These are phyloP conservation scores for Nebria salina DNA, from an alignment of 2,888 invertebrate species.

Conservation along the genomic window DNA sequence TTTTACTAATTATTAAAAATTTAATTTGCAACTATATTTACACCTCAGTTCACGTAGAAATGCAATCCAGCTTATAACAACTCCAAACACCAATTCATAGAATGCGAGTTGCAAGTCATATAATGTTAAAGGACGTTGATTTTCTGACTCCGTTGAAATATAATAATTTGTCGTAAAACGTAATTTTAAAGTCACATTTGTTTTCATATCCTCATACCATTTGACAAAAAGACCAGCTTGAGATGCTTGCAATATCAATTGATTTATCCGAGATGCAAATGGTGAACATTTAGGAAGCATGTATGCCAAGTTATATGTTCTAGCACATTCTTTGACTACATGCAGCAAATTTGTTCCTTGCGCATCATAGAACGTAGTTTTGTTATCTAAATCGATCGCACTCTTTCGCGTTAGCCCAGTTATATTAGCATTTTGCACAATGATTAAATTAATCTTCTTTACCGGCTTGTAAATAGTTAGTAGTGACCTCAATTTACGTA, in stretches of 20 bases:
- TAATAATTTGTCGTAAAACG: neutral
- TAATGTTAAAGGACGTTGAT: constrained; percentile 5
- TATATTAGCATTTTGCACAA: constrained; percentile 11
- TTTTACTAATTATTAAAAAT: too few species aligned
- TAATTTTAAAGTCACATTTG: constrained; percentile 17
- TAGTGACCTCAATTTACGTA: constrained; percentile 37
- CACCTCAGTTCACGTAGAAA: constrained; percentile 20
- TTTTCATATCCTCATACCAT: constrained; percentile 59
- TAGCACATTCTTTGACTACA: constrained; percentile 62
- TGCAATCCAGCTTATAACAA: constrained; percentile 23
- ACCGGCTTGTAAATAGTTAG: constrained; percentile 12
- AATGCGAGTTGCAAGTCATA: constrained; percentile 28
- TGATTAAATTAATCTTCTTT: constrained; percentile 17
- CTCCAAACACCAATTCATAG: constrained; percentile 21
- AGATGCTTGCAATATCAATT: constrained; percentile 31
- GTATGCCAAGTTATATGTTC: constrained; percentile 61
- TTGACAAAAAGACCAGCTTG: constrained; percentile 60
- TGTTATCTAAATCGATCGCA: constrained; percentile 28
- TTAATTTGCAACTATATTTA: neutral
- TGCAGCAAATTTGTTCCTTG: constrained; percentile 59
- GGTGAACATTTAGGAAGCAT: constrained; percentile 62
- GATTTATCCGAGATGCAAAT: constrained; percentile 58
- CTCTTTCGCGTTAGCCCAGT: constrained; percentile 26
- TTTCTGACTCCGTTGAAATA: neutral
- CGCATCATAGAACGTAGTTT: constrained; percentile 7